These are phyloP conservation scores for Campylomormyrus tamandua DNA, from an alignment of 2,113 vertebrate genomes.

Conservation along the genomic window DNA sequence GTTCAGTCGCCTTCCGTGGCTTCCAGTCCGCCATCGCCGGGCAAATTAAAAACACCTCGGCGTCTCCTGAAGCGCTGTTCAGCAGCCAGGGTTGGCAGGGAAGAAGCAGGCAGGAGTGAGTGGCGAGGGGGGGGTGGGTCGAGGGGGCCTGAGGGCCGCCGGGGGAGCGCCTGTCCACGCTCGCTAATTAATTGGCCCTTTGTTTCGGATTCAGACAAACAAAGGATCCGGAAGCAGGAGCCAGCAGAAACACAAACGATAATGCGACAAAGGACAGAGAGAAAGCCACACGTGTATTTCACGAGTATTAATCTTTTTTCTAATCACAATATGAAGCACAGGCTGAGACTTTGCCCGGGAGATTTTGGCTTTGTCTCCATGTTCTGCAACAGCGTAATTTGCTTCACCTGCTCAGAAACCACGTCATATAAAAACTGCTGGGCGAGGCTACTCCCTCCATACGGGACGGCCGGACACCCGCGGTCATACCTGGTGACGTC, in stretches of 20 bases:
- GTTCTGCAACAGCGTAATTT: background rate
- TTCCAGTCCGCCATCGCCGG: constrained; percentile 45
- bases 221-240: constrained; percentile 30
- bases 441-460: background rate
- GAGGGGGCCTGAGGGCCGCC: constrained; percentile 35
- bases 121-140: constrained; percentile 34
- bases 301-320: constrained; percentile 37
- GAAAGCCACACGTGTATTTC: constrained; percentile 41
- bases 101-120: constrained; percentile 31
- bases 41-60: constrained; percentile 29
- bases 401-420: background rate
- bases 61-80: constrained; percentile 14
- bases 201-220: constrained; percentile 45
- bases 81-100: constrained; percentile 17
- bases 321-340: background rate
- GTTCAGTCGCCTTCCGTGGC: constrained; percentile 31
- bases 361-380: background rate
- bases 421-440: background rate
- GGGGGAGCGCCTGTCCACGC: constrained; percentile 42
- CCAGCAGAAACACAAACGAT: constrained; percentile 28
- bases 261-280: constrained; percentile 28
- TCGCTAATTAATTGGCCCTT: constrained; percentile 55
- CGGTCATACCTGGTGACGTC: background rate
- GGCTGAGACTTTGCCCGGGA: background rate
- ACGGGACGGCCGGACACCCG: background rate